Conservation (phyloP, 2,888 invertebrate species). For the Drosophila leonis region DNA sequence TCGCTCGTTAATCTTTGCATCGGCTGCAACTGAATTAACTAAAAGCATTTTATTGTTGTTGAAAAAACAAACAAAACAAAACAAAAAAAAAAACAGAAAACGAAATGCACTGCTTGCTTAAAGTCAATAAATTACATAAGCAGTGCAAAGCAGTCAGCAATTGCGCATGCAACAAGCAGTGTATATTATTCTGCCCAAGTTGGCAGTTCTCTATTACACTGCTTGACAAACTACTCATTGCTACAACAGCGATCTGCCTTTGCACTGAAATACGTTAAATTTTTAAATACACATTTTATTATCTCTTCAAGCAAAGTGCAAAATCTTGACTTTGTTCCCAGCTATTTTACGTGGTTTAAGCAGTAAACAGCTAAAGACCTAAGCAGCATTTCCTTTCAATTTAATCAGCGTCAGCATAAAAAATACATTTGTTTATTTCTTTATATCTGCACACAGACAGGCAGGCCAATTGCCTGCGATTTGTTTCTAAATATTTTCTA, state of each 20-base stretch:
- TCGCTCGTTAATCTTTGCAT: conserved; percentile 58
- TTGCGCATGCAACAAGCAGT: neutral
- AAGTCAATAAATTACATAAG: neutral
- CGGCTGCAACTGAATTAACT: conserved; percentile 34
- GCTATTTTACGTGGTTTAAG: neutral
- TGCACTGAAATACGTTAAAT: neutral
- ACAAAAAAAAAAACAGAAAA: no score
- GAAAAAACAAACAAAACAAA: neutral
- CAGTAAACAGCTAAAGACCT: neutral
- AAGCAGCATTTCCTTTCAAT: neutral
- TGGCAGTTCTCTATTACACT: conserved; percentile 21
- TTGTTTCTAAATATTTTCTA: neutral
- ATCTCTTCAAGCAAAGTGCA: neutral
- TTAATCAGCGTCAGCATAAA: neutral
- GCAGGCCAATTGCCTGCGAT: neutral
- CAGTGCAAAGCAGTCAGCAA: conserved; percentile 7
- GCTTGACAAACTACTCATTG: conserved; percentile 1
- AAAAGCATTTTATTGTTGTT: conserved; percentile 2
- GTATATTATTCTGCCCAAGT: neutral
- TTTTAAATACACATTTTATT: neutral
- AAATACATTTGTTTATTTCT: neutral
- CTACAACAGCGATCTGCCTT: neutral
- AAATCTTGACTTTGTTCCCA: neutral
- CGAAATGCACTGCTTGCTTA: conserved; percentile 26
- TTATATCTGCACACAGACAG: neutral